Evolutionary conservation across 2,113 vertebrate genomes (phyloP), one percentile per base, ranked within the genome.

Genomic region (Gymnarchus niloticus): DNA sequence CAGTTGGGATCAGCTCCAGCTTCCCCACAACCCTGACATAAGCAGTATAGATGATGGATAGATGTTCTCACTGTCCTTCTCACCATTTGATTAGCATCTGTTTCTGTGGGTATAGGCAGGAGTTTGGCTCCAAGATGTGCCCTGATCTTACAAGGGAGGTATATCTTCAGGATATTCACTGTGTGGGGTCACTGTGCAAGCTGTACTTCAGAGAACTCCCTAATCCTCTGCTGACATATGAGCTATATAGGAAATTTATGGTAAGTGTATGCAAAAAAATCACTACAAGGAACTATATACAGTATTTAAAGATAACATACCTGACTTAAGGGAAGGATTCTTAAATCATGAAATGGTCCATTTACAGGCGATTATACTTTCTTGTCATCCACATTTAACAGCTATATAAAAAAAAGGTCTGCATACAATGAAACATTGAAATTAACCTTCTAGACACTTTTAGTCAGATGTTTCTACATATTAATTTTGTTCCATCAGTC

Each of bases 81-180:
- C 2, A n/a, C 25, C 59, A 33, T 33, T 1, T 84, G 59, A 84
- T 3, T 56, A 12, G 44, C 78, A 25, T 84, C 87, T 89, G 82
- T 86, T 81, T 86, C 76, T 78, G 56, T 88, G 87, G 52, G 93
- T 93, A 85, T 92, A 99, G 98, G 92, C 98, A 99, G 94, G 98
- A 99, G 93, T 99, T 99, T 94, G 95, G 94, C 91, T 96, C 96
- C 33, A 97, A 99, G 91, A 95, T 96, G 91, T 95, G 96, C 91
- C 97, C 98, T 83, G 97, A 99, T 92, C 95, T 99, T 90, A 99
- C 97, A 73, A 96, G 95, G 91, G 98, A 99, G 95, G 95, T 99
- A 91, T 99, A 98, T 93, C 96, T 98, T 86, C 98, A 99, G 95
- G 98, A 99, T 92, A 99, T 99, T 93, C 98, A 99, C 95, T 99